Evolutionary conservation across 2,888 invertebrate genomes (phyloP).

Genomic region (Agonopterix arenella): DNA sequence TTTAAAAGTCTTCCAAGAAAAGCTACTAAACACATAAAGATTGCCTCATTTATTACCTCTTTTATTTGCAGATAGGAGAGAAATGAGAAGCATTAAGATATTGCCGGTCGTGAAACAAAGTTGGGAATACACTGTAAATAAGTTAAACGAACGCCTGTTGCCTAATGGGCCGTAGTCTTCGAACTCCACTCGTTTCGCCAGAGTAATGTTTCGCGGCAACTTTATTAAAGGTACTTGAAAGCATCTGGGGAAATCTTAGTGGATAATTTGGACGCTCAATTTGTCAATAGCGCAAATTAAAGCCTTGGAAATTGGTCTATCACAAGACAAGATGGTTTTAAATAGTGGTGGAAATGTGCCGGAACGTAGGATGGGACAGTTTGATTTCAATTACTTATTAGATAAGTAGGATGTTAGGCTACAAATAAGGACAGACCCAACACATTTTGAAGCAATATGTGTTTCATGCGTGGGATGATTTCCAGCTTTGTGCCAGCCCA

Average conservation of each 20-base stretch:
- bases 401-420: not conserved
- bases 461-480: too few relatives aligned
- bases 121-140: constrained; percentile 45
- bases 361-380: not conserved
- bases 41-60: constrained; percentile 9
- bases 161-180: constrained; percentile 47
- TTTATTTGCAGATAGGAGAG: constrained; percentile 14
- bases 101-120: constrained; percentile 29
- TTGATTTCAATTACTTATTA: not conserved
- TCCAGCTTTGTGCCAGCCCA: too few relatives aligned
- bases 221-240: constrained; percentile 29
- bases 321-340: not conserved
- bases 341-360: not conserved
- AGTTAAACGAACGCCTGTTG: constrained; percentile 45
- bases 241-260: constrained; percentile 19
- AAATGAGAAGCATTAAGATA: constrained; percentile 21
- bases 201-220: constrained; percentile 17
- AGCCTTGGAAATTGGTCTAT: not conserved
- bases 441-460: too few relatives aligned
- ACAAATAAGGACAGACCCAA: not conserved
- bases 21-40: constrained; percentile 6
- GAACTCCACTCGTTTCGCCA: constrained; percentile 18
- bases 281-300: constrained; percentile 8
- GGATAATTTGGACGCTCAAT: constrained; percentile 8
- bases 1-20: constrained; percentile 1